These are phyloP conservation scores for Graptemys geographica DNA, from an alignment of 2,797 vertebrate genomes.

Conservation along the genomic window DNA sequence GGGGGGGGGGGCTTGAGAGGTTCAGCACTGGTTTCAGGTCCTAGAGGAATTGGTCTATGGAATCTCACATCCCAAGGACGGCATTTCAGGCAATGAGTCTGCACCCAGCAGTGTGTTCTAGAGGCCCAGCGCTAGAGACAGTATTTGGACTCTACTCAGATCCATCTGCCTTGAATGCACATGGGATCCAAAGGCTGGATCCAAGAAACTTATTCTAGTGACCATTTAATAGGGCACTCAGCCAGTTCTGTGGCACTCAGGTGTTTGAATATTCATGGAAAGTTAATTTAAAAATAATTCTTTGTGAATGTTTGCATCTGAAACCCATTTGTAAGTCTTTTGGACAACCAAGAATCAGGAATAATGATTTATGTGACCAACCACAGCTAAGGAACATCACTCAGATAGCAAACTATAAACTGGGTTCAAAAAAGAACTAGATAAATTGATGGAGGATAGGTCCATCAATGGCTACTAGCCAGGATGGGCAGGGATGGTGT, in stretches of 20 bases:
- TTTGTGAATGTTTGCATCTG: not conserved
- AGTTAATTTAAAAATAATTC: not conserved
- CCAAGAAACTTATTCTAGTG: not conserved
- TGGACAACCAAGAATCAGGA: not conserved
- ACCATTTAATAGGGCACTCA: not conserved
- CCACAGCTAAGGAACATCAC: not conserved
- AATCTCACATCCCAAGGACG: fast-evolving
- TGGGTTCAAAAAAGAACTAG: no score
- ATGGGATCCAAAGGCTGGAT: no score
- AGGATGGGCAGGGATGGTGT: no score
- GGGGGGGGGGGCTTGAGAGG: not conserved
- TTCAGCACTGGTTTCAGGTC: not conserved
- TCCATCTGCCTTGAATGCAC: not conserved
- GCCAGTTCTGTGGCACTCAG: not conserved
- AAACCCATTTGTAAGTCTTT: not conserved
- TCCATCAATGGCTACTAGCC: no score
- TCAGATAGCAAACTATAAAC: not conserved
- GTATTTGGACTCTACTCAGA: not conserved
- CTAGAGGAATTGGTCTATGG: fast-evolving
- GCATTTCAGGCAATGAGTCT: not conserved
- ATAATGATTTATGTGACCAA: not conserved
- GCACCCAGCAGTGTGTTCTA: not conserved
- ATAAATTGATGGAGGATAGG: no score
- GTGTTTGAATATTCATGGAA: not conserved
- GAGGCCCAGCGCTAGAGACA: no score